Percentiles rank a stretch among this genome's conserved stretches.
Evolutionary conservation across 2,797 vertebrate species (phyloP).

Genomic region (Denticeps clupeoides): DNA sequence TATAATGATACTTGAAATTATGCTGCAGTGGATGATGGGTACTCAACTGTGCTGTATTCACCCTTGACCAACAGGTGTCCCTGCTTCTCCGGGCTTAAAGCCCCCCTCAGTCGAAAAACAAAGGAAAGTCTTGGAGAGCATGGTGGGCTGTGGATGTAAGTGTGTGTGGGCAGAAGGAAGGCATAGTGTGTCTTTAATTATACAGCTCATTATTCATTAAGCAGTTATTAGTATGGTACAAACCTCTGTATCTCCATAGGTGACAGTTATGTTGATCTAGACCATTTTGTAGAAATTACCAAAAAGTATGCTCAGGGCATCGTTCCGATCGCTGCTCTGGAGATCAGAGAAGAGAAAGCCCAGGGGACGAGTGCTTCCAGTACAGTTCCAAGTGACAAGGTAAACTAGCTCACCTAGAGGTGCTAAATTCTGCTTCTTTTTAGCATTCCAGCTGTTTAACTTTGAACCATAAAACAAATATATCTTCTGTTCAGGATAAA

Average conservation of each 20-base stretch:
- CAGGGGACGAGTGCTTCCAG: conserved; percentile 32
- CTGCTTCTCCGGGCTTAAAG: conserved; percentile 45
- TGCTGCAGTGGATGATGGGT: background rate
- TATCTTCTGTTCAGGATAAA: too few species aligned
- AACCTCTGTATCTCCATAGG: conserved; percentile 45
- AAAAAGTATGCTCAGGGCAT: conserved; percentile 85
- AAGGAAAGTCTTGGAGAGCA: conserved; percentile 71
- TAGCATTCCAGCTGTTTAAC: too few species aligned
- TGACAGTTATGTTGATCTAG: conserved; percentile 71
- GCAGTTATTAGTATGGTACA: too few species aligned
- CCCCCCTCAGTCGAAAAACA: conserved; percentile 74
- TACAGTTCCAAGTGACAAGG: background rate
- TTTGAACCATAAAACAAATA: too few species aligned
- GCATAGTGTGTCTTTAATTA: background rate
- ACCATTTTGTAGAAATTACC: conserved; percentile 93
- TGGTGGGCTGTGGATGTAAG: conserved; percentile 83
- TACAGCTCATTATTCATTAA: too few species aligned
- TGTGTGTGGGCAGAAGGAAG: background rate
- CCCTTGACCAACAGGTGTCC: conserved; percentile 42
- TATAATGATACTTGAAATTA: too few species aligned
- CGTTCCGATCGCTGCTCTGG: conserved; percentile 48
- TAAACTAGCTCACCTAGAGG: background rate
- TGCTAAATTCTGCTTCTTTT: too few species aligned
- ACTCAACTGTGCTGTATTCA: conserved; percentile 20
- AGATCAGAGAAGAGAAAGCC: conserved; percentile 45